phyloP scores from a whole-genome alignment of 2,113 vertebrate genomes.

The Colistium nudipinnis region DNA sequence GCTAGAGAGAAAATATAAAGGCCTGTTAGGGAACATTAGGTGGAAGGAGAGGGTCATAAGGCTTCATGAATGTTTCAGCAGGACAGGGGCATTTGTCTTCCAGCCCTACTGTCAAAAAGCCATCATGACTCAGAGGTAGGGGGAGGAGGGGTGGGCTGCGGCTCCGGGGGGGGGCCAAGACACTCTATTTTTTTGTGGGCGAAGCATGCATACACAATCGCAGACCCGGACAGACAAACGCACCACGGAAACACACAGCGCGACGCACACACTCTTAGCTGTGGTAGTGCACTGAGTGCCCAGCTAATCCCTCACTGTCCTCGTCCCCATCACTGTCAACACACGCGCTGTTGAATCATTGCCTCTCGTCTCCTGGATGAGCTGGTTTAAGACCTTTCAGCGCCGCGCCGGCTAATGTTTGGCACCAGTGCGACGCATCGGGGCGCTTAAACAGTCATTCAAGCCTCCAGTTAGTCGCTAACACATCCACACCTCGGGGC shows the following conservation, averaged over 20 bases:
- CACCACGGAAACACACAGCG: constrained; percentile 10
- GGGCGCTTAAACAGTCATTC: constrained; percentile 71
- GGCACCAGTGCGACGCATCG: constrained; percentile 45
- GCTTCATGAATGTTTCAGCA: constrained; percentile 82
- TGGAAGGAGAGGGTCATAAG: constrained; percentile 77
- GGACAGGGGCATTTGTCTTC: constrained; percentile 62
- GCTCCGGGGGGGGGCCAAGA: constrained; percentile 46
- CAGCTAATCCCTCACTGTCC: constrained; percentile 28
- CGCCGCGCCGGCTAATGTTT: constrained; percentile 35
- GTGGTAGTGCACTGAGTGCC: constrained; percentile 57
- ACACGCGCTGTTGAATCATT: constrained; percentile 35
- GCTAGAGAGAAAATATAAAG: constrained; percentile 77
- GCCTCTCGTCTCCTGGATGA: constrained; percentile 31
- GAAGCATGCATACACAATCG: constrained; percentile 19
- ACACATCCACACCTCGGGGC: constrained; percentile 37
- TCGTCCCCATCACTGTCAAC: constrained; percentile 56
- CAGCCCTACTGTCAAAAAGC: constrained; percentile 69
- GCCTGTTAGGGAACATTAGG: constrained; percentile 81
- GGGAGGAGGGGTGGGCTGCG: constrained; percentile 23
- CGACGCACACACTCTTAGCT: constrained; percentile 47
- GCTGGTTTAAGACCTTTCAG: constrained; percentile 46
- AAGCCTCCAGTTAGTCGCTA: constrained; percentile 23
- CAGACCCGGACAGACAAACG: constrained; percentile 6
- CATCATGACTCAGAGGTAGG: constrained; percentile 65
- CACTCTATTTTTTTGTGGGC: constrained; percentile 49